A percentile compares a stretch with the other conserved stretches of the same genome.
phyloP scores from a whole-genome alignment of 35 echinoderm and acorn worm genomes.

The Amphiura filiformis region DNA sequence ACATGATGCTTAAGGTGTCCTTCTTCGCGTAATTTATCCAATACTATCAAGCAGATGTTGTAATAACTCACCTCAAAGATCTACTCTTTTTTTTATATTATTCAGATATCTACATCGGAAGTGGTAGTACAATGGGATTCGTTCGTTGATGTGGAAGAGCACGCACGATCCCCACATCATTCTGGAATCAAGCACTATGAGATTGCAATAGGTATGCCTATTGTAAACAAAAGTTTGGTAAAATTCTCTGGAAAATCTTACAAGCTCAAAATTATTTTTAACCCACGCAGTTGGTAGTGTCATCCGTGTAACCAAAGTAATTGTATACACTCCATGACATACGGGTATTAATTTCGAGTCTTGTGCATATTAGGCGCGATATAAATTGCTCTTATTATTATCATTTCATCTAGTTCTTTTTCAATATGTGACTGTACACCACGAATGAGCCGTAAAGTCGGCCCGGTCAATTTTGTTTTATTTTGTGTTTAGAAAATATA shows the following conservation, averaged over 20 bases:
- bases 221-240: not conserved
- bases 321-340: too few relatives aligned
- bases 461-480: too few relatives aligned
- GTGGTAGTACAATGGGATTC: slow-evolving; percentile 33
- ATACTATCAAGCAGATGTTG: not conserved
- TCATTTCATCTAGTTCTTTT: too few relatives aligned
- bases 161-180: slow-evolving; percentile 20
- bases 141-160: slow-evolving; percentile 46
- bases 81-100: not conserved
- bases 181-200: slow-evolving; percentile 48
- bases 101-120: slow-evolving; percentile 37
- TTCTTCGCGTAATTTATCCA: not conserved
- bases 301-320: not conserved
- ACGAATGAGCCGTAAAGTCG: too few relatives aligned
- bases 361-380: too few relatives aligned
- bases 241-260: not conserved
- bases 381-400: too few relatives aligned
- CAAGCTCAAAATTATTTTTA: not conserved
- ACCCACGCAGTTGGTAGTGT: not conserved
- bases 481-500: too few relatives aligned
- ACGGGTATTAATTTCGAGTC: too few relatives aligned
- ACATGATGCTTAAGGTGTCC: not conserved
- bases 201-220: slow-evolving; percentile 30
- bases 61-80: not conserved
- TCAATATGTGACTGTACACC: too few relatives aligned